Base-by-base conservation (phyloP, 2,888 invertebrate genomes). In the Drosophila borborema region DNA sequence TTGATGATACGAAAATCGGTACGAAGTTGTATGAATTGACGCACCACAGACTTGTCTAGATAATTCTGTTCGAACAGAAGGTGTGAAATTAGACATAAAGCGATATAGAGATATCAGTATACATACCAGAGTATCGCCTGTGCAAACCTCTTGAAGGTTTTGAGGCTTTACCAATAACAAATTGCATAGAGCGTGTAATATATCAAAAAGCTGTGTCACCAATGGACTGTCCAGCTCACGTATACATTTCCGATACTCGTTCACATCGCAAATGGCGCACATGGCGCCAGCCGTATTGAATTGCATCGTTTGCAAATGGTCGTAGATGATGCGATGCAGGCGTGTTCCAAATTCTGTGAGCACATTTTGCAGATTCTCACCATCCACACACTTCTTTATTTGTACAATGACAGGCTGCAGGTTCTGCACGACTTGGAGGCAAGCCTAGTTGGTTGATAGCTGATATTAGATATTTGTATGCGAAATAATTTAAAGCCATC, bases 191-290 rank as follows among this genome's bases (percentile, higher is more conserved):
- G 98, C 98, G 93, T 99, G 98, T 49, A 99, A 94, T 28, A 98
- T 97, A 94, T 99, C 98, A 94, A 99, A 99, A n/a, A 99, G 94
- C 68, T 96, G 96, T 51, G 95, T 96, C 45, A 99, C 96, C 59
- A 98, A 94, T 3, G 96, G 94, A 10, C 98, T 96, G 63, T 96
- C 94, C 65, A 96, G 94, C 55, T 96, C 95, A 0, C 94, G 90
- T n/a, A 96, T 96, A 91, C 97, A 97, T 82, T 97, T 97, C 23
- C 99, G 95, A 93, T 99, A 99, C 93, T 99, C 99, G 90, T 99
- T 99, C 82, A 99, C 97, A 94, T 99, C 99, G 93, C 99, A 99
- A 84, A 99, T 98, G 3, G 98, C 98, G 92, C 98, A 96, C 97
- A 99, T 98, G 0, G 99, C 99, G 64, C 99, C 99, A 53, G 98